Evolutionary conservation across 2,113 vertebrate genomes (phyloP).

Genomic region (Tragelaphus strepsiceros): DNA sequence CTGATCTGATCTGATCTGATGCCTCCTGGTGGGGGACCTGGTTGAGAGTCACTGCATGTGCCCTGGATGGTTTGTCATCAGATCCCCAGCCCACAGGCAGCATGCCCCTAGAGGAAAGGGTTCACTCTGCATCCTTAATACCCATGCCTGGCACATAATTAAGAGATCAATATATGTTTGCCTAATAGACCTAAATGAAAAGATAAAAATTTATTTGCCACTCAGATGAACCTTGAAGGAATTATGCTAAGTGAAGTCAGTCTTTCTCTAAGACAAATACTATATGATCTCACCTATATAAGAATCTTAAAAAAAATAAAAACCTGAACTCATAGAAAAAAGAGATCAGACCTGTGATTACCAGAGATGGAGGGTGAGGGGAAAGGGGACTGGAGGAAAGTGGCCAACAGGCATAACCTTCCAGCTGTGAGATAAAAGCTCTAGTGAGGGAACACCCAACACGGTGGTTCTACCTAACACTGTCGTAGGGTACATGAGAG

Average conservation of each 20-base stretch:
- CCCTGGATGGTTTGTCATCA: fast-evolving
- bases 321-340: not conserved
- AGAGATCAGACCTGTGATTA: not conserved
- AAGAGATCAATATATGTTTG: not conserved
- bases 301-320: not conserved
- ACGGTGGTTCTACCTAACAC: too few species aligned
- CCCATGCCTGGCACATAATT: not conserved
- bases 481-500: too few species aligned
- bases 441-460: not conserved
- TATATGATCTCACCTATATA: not conserved
- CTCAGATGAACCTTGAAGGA: not conserved
- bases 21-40: not conserved
- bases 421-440: not conserved
- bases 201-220: not conserved
- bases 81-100: not conserved
- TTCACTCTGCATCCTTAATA: not conserved
- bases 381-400: not conserved
- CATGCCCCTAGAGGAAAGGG: not conserved
- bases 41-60: not conserved
- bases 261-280: not conserved
- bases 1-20: too few species aligned
- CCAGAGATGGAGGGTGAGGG: not conserved
- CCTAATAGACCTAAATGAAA: not conserved
- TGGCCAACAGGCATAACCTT: not conserved
- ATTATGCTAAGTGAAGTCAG: not conserved